phyloP scores from a whole-genome alignment of 2,888 invertebrate species.

The Choreutis nemorana region DNA sequence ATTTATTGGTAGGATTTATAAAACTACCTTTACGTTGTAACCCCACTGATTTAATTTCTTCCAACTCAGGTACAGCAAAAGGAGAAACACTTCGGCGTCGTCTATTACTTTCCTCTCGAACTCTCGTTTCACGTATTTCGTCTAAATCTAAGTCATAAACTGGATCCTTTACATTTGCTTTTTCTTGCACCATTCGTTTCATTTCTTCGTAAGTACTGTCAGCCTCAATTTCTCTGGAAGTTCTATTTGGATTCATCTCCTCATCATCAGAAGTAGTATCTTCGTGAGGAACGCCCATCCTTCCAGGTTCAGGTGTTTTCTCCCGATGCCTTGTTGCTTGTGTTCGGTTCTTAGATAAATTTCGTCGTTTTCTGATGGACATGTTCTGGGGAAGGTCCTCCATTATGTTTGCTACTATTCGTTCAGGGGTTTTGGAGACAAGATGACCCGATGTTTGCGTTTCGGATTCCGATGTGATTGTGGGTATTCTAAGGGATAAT shows the following conservation, averaged over 20 bases:
- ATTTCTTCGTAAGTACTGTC: conserved; percentile 58
- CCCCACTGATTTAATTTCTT: conserved; percentile 25
- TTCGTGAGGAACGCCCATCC: conserved; percentile 58
- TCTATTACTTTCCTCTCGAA: conserved; percentile 46
- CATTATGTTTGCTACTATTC: conserved; percentile 26
- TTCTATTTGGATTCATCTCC: conserved; percentile 30
- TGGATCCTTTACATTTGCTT: conserved; percentile 46
- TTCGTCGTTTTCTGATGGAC: conserved; percentile 68
- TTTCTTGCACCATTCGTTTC: conserved; percentile 48
- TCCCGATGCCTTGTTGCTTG: conserved; percentile 54
- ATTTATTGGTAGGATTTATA: conserved; percentile 54
- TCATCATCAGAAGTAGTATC: conserved; percentile 70
- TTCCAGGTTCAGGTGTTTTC: conserved; percentile 57
- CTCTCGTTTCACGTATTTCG: conserved; percentile 52
- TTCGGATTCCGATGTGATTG: conserved; percentile 39
- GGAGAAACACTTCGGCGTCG: conserved; percentile 60
- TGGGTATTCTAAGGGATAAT: conserved; percentile 32
- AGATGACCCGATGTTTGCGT: conserved; percentile 33
- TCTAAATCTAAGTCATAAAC: conserved; percentile 53
- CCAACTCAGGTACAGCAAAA: conserved; percentile 53
- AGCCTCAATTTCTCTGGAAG: conserved; percentile 53
- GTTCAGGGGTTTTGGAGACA: conserved; percentile 28
- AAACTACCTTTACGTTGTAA: conserved; percentile 57
- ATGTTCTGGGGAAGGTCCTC: conserved; percentile 59
- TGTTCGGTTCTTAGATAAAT: conserved; percentile 64